Conservation (phyloP, 2,113 vertebrate genomes). For the Nycticebus coucang region DNA sequence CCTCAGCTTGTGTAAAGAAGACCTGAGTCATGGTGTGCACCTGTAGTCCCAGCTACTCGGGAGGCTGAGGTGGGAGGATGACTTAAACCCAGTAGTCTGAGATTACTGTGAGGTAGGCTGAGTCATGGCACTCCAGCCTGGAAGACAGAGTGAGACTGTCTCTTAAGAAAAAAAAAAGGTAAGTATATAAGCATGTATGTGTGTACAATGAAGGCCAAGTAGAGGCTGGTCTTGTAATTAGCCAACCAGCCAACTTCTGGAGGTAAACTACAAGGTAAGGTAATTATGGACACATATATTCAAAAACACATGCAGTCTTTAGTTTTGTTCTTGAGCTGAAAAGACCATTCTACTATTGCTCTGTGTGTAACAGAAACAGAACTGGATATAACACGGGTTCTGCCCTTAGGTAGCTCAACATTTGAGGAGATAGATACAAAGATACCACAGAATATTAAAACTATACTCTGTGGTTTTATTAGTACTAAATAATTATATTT, state of each 20-base stretch:
- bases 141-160: too few relatives aligned
- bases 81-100: too few relatives aligned
- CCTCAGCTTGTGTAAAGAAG: too few relatives aligned
- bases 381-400: background rate
- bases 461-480: background rate
- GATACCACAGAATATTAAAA: background rate
- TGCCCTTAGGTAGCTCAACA: background rate
- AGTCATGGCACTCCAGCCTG: too few relatives aligned
- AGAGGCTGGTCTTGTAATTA: background rate
- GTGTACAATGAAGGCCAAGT: background rate
- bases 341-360: background rate
- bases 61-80: too few relatives aligned
- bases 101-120: too few relatives aligned
- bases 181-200: background rate
- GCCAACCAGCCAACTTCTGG: background rate
- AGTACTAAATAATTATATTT: background rate
- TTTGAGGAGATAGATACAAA: background rate
- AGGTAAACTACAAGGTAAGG: background rate
- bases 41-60: too few relatives aligned
- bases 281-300: background rate
- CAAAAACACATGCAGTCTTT: background rate
- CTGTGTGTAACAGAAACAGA: background rate
- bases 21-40: too few relatives aligned
- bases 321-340: background rate
- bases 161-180: background rate